Evolutionary conservation across 2,888 invertebrate species (phyloP).

Genomic region (Pteria penguin): DNA sequence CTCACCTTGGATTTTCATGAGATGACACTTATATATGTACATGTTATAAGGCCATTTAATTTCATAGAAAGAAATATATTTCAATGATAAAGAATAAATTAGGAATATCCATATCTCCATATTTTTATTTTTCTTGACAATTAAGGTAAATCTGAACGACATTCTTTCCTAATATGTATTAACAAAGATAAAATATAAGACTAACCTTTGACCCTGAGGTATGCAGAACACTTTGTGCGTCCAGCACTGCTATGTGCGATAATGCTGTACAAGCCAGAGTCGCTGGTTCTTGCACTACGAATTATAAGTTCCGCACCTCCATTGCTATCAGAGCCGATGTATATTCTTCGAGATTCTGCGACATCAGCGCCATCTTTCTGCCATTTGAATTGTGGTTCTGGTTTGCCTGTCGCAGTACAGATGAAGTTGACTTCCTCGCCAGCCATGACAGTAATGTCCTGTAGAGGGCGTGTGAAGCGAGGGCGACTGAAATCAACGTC

Average conservation of each 20-base stretch:
- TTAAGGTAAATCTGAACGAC: too few species aligned
- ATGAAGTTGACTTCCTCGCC: conserved; percentile 76
- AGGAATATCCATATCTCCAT: too few species aligned
- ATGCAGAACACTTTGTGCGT: conserved; percentile 81
- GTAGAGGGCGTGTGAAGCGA: conserved; percentile 68
- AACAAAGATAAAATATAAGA: background rate
- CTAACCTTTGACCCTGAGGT: conserved; percentile 74
- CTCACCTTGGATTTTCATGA: too few species aligned
- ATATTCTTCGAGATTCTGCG: conserved; percentile 81
- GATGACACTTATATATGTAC: too few species aligned
- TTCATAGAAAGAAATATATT: too few species aligned
- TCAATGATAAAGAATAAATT: too few species aligned
- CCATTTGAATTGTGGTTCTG: conserved; percentile 78
- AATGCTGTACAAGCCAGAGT: conserved; percentile 92
- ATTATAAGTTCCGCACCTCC: conserved; percentile 90
- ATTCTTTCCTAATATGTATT: too few species aligned
- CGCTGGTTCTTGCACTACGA: conserved; percentile 89
- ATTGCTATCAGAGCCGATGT: conserved; percentile 94
- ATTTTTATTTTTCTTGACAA: background rate
- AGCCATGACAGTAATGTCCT: conserved; percentile 71
- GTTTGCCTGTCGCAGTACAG: conserved; percentile 74
- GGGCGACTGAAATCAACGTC: conserved; percentile 65
- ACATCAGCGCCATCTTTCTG: conserved; percentile 70
- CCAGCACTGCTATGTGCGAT: conserved; percentile 96
- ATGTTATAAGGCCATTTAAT: too few species aligned